phyloP scores from a whole-genome alignment of 1,140 invertebrate genomes.

The Apolygus lucorum region DNA sequence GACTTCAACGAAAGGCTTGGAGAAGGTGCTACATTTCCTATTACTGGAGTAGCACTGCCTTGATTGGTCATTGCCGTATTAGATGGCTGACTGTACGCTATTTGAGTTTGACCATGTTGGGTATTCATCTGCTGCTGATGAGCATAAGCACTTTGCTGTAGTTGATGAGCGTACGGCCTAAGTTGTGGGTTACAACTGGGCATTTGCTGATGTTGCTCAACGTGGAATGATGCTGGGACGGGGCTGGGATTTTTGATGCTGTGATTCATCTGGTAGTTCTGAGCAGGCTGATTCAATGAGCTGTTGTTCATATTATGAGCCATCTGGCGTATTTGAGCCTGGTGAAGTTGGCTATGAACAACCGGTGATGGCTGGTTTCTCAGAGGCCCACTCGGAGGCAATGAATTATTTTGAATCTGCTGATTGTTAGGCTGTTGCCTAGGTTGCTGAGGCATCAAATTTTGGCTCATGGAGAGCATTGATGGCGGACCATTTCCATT shows the following conservation, averaged over 20 bases:
- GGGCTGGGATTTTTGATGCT: slow-evolving; percentile 11
- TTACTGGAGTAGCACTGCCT: neutral
- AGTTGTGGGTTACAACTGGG: slow-evolving; percentile 9
- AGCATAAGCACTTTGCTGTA: slow-evolving; percentile 9
- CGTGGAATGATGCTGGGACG: slow-evolving; percentile 1
- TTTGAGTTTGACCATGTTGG: slow-evolving; percentile 6
- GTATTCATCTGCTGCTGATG: slow-evolving; percentile 22
- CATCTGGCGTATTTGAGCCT: neutral
- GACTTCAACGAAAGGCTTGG: slow-evolving; percentile 24
- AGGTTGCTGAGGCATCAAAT: neutral
- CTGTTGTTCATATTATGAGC: neutral
- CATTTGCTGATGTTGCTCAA: neutral
- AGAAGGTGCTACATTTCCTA: slow-evolving; percentile 6
- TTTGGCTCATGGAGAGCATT: neutral
- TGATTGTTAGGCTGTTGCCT: neutral
- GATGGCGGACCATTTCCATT: neutral
- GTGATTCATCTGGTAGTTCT: neutral
- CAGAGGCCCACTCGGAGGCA: neutral
- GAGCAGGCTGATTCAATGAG: neutral
- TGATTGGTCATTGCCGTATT: neutral
- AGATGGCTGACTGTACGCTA: slow-evolving; percentile 14
- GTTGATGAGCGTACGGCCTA: slow-evolving; percentile 14
- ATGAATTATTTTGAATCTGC: neutral
- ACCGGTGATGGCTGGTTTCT: neutral
- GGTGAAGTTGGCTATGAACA: neutral